phyloP scores from a whole-genome alignment of 2,888 invertebrate species.

The Theristus sp. region DNA sequence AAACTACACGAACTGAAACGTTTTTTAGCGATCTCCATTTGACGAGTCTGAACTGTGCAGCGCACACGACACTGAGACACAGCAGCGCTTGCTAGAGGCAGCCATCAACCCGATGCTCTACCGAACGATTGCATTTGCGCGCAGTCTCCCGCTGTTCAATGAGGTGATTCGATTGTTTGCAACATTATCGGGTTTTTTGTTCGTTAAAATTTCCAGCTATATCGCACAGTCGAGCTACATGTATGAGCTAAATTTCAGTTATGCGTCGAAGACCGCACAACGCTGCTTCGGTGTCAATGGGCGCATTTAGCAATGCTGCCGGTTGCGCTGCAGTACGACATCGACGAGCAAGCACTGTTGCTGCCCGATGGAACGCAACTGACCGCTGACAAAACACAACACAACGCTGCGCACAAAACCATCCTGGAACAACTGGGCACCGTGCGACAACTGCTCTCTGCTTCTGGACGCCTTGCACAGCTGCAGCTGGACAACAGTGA shows the following conservation, averaged over 20 bases:
- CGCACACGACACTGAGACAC: too few relatives aligned
- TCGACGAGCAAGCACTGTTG: background rate
- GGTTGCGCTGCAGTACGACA: background rate
- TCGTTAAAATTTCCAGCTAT: too few relatives aligned
- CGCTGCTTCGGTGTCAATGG: background rate
- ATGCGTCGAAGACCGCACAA: background rate
- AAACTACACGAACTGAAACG: background rate
- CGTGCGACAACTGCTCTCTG: too few relatives aligned
- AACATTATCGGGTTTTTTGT: too few relatives aligned
- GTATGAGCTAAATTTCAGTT: background rate
- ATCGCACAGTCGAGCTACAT: background rate
- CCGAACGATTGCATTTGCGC: background rate
- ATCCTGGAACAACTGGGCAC: too few relatives aligned
- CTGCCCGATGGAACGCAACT: background rate
- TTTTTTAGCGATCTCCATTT: background rate
- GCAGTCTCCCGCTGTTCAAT: background rate
- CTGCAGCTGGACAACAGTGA: background rate
- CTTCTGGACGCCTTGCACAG: background rate
- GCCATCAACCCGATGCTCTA: background rate
- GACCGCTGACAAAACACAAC: too few relatives aligned
- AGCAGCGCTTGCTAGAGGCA: background rate
- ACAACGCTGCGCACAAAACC: too few relatives aligned
- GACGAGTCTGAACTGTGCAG: background rate
- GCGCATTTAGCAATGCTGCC: background rate
- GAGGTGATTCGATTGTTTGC: too few relatives aligned